These are phyloP conservation scores for Eolophus roseicapilla DNA, from an alignment of 2,113 vertebrate genomes.

Conservation along the genomic window DNA sequence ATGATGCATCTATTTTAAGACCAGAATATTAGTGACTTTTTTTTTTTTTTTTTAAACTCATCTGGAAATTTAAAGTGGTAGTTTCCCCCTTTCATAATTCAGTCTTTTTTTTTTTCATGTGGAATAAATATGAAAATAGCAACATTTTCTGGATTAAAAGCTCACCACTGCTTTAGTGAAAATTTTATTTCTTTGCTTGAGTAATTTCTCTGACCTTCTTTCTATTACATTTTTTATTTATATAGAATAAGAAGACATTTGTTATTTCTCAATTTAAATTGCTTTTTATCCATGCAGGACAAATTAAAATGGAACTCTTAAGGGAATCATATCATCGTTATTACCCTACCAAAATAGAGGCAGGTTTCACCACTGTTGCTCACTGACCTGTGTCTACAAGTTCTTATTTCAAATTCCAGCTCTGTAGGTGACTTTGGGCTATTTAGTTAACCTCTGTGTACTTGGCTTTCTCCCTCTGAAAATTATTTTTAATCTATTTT, in stretches of 20 bases:
- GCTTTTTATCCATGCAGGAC: conserved; percentile 42
- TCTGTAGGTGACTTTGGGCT: not conserved
- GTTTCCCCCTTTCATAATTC: not conserved
- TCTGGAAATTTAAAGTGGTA: not conserved
- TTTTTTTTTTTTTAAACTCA: not conserved
- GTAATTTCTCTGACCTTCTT: conserved; percentile 18
- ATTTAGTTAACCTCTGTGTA: not conserved
- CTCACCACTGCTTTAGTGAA: not conserved
- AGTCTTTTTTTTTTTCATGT: not conserved
- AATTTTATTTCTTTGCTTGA: conserved; percentile 27
- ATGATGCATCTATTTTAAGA: conserved; percentile 8
- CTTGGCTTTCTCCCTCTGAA: not conserved
- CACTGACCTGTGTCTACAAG: conserved; percentile 3
- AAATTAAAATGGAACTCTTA: conserved; percentile 41
- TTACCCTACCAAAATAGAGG: conserved; percentile 18
- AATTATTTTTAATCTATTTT: not conserved
- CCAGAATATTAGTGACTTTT: not conserved
- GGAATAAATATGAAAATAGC: not conserved
- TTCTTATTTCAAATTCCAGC: not conserved
- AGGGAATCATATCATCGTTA: not conserved
- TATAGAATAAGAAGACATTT: conserved; percentile 24
- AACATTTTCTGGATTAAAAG: conserved; percentile 10
- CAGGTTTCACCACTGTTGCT: not conserved
- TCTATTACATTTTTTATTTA: conserved; percentile 39
- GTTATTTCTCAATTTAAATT: conserved; percentile 51